A percentile compares a stretch with the other conserved stretches of the same genome.
These are phyloP conservation scores for Acanthosepion lycidas DNA, from an alignment of 2,888 invertebrate species.

Conservation along the genomic window DNA sequence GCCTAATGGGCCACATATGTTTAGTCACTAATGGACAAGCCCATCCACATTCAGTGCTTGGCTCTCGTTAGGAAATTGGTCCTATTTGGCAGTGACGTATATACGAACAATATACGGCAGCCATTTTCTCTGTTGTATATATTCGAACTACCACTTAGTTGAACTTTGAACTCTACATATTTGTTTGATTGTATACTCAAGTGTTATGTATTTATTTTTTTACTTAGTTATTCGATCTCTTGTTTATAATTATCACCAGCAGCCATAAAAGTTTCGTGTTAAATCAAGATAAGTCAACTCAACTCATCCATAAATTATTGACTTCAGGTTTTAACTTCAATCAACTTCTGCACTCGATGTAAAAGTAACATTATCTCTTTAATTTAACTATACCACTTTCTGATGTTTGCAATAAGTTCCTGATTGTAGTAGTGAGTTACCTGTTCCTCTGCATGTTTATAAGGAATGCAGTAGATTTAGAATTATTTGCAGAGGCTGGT, in stretches of 20 bases:
- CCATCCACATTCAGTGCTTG: neutral
- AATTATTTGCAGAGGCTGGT: too few relatives aligned
- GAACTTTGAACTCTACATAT: neutral
- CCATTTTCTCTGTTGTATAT: neutral
- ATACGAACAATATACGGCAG: neutral
- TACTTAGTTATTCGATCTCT: neutral
- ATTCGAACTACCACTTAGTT: neutral
- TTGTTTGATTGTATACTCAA: neutral
- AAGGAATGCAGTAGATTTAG: too few relatives aligned
- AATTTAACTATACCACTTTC: too few relatives aligned
- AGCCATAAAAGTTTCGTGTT: neutral
- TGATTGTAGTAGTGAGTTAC: too few relatives aligned
- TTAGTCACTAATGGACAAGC: neutral
- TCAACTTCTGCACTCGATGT: too few relatives aligned
- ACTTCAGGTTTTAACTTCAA: too few relatives aligned
- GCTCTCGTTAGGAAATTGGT: neutral
- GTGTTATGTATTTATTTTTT: neutral
- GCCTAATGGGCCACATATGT: neutral
- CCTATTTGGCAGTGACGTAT: neutral
- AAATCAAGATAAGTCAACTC: too few relatives aligned
- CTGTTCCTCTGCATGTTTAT: too few relatives aligned
- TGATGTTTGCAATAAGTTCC: too few relatives aligned
- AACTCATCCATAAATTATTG: too few relatives aligned
- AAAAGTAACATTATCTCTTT: too few relatives aligned
- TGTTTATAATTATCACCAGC: neutral